phyloP scores from a whole-genome alignment of 2,113 vertebrate species.

The Heterocephalus glaber region DNA sequence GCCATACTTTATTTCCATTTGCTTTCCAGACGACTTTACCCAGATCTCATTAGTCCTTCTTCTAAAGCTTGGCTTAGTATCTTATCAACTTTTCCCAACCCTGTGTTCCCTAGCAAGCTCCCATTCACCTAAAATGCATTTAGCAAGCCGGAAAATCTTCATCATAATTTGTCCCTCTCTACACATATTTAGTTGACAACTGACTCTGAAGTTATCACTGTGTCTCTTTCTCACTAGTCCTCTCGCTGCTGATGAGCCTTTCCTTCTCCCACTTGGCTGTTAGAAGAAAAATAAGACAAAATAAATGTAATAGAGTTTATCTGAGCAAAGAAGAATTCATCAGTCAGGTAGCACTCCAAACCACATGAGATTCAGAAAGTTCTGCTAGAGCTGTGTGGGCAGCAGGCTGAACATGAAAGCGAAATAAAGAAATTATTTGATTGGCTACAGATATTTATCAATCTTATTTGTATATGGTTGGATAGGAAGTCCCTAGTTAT shows the following conservation, averaged over 20 bases:
- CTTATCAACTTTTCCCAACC: neutral
- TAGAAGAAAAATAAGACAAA: neutral
- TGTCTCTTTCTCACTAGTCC: constrained; percentile 26
- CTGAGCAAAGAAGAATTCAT: neutral
- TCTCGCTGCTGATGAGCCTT: neutral
- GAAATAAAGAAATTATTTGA: neutral
- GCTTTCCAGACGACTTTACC: neutral
- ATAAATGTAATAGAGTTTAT: neutral
- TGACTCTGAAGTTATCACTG: neutral
- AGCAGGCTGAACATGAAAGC: neutral
- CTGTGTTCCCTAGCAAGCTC: neutral
- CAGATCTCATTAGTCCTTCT: neutral
- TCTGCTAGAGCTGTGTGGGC: neutral
- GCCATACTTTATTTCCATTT: neutral
- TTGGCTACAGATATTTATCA: neutral
- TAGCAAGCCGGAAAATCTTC: neutral
- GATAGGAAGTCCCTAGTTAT: neutral
- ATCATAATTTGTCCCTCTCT: neutral
- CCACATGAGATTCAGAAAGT: neutral
- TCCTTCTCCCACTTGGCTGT: neutral
- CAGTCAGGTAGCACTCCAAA: neutral
- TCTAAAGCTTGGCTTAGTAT: neutral
- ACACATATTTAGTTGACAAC: neutral
- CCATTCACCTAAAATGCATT: neutral
- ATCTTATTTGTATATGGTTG: neutral